phyloP scores from a whole-genome alignment of 2,797 vertebrate genomes.

The Ibycter americanus region DNA sequence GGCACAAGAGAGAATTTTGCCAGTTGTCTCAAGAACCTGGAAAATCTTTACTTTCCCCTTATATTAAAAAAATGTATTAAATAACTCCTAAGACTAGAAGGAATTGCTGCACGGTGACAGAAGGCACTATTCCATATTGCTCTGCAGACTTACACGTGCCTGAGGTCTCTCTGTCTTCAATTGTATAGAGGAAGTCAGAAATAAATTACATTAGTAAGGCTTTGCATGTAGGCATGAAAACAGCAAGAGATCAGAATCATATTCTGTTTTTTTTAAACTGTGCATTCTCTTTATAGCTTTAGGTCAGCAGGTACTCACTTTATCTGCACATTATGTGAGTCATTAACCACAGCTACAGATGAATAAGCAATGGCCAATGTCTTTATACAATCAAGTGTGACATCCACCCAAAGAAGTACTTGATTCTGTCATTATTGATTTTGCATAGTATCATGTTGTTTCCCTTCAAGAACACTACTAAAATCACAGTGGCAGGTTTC shows the following conservation, averaged over 20 bases:
- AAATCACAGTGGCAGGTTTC: conserved; percentile 10
- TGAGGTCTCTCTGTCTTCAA: neutral
- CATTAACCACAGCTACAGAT: neutral
- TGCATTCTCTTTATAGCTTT: neutral
- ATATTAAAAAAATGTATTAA: neutral
- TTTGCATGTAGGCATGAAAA: neutral
- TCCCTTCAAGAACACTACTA: conserved; percentile 32
- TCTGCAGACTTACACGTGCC: neutral
- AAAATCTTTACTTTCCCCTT: neutral
- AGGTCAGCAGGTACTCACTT: neutral
- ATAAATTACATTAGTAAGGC: neutral
- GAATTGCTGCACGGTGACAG: neutral
- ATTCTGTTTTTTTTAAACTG: neutral
- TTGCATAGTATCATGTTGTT: neutral
- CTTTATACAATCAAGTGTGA: neutral
- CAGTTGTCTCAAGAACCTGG: neutral
- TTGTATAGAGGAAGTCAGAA: neutral
- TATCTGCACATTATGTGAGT: neutral
- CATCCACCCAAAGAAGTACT: neutral
- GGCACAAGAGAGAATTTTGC: neutral
- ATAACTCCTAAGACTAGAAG: neutral
- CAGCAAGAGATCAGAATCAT: neutral
- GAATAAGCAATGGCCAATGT: neutral
- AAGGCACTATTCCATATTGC: neutral
- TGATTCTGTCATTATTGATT: conserved; percentile 20